These are phyloP conservation scores for Archips xylosteana DNA, from an alignment of 2,888 invertebrate genomes.

Conservation along the genomic window DNA sequence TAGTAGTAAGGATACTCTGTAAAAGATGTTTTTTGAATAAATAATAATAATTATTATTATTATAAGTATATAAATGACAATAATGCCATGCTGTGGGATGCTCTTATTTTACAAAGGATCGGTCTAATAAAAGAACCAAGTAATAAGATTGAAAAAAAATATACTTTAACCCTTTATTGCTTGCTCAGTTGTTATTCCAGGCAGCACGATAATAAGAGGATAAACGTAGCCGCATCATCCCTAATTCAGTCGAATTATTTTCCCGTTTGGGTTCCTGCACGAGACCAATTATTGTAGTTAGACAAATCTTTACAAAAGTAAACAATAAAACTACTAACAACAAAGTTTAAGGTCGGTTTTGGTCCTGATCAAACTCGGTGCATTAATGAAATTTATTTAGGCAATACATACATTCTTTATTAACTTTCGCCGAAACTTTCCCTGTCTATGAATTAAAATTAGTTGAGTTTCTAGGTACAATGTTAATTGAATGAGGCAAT, in stretches of 20 bases:
- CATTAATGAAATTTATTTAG: slow-evolving; percentile 33
- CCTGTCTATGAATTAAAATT: slow-evolving; percentile 16
- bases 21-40: too few species aligned
- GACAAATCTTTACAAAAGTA: slow-evolving; percentile 25
- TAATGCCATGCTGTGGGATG: too few species aligned
- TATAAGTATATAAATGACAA: too few species aligned
- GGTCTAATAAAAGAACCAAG: neutral
- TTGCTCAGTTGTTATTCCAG: neutral
- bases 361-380: slow-evolving; percentile 19
- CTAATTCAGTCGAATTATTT: slow-evolving; percentile 9
- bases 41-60: too few species aligned
- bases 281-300: slow-evolving; percentile 20
- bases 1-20: too few species aligned
- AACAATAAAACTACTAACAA: slow-evolving; percentile 36
- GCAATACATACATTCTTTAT: slow-evolving; percentile 35
- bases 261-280: neutral
- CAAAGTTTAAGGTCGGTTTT: slow-evolving; percentile 29
- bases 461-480: slow-evolving; percentile 11
- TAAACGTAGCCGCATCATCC: slow-evolving; percentile 5
- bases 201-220: neutral
- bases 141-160: neutral
- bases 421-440: slow-evolving; percentile 18
- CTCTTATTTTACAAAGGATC: too few species aligned
- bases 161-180: neutral
- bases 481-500: slow-evolving; percentile 30